Evolutionary conservation across 2,888 invertebrate species (phyloP).

Genomic region (Noctua janthe): DNA sequence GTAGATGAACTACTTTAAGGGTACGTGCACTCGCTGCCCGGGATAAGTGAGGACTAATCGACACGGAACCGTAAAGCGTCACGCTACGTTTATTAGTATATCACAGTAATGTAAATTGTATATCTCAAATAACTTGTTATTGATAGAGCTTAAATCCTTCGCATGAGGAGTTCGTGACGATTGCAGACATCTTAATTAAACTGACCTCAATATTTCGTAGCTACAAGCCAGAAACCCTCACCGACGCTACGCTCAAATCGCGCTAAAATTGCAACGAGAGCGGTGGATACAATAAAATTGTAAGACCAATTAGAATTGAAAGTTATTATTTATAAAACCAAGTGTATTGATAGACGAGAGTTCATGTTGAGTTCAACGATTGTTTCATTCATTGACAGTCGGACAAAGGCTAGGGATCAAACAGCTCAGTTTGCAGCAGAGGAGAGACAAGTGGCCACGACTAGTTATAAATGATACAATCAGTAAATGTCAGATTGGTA

Average conservation of each 20-base stretch:
- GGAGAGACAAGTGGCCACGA: conserved; percentile 35
- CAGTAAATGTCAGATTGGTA: conserved; percentile 63
- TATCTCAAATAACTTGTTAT: not conserved
- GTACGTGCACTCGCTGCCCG: too few relatives aligned
- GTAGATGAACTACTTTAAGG: too few relatives aligned
- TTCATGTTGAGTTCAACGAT: conserved; percentile 44
- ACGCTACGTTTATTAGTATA: too few relatives aligned
- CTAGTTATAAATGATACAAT: conserved; percentile 56
- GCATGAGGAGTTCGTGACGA: conserved; percentile 30
- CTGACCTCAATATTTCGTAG: conserved; percentile 53
- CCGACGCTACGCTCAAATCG: conserved; percentile 24
- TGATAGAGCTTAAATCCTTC: conserved; percentile 23
- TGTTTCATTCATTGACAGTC: conserved; percentile 36
- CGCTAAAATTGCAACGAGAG: conserved; percentile 8
- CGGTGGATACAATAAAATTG: conserved; percentile 13
- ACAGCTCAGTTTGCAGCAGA: conserved; percentile 37
- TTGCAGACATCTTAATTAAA: conserved; percentile 48
- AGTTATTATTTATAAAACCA: conserved; percentile 25
- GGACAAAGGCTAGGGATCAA: conserved; percentile 43
- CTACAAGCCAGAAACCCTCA: conserved; percentile 27
- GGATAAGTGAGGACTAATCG: too few relatives aligned
- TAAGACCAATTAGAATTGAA: conserved; percentile 7
- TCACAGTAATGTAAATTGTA: not conserved
- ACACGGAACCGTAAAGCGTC: too few relatives aligned
- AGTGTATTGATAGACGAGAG: conserved; percentile 30